Evolutionary conservation across 2,113 vertebrate genomes (phyloP).

Genomic region (Aphyosemion australe): DNA sequence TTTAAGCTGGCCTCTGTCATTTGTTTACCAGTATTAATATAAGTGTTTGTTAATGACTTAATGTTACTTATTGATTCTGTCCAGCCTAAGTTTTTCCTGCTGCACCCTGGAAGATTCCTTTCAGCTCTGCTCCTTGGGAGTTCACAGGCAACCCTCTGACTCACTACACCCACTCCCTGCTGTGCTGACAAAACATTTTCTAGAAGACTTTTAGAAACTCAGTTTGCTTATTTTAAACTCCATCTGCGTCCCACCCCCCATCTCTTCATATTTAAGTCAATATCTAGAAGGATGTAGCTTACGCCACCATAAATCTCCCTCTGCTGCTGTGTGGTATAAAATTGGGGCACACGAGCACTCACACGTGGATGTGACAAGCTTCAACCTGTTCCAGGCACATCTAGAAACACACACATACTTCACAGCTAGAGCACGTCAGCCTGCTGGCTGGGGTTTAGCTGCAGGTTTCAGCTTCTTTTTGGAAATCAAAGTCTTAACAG

Average conservation of each 20-base stretch:
- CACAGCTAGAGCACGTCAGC: slow-evolving; percentile 17
- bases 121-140: slow-evolving; percentile 15
- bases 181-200: slow-evolving; percentile 23
- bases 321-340: not conserved
- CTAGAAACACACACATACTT: slow-evolving; percentile 19
- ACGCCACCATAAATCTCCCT: slow-evolving; percentile 1
- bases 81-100: too few species aligned
- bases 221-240: not conserved
- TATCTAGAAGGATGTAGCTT: not conserved
- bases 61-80: too few species aligned
- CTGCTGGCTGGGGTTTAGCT: too few species aligned
- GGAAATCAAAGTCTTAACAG: not conserved
- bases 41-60: too few species aligned
- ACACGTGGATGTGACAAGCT: slow-evolving; percentile 33
- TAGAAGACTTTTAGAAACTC: slow-evolving; percentile 2
- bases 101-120: slow-evolving; percentile 14
- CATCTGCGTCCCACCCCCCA: not conserved
- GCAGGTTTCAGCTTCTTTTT: too few species aligned
- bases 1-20: too few species aligned
- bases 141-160: slow-evolving; percentile 42
- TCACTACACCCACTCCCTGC: slow-evolving; percentile 41
- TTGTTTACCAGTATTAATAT: too few species aligned
- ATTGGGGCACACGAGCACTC: slow-evolving; percentile 6
- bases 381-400: slow-evolving; percentile 18
- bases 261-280: slow-evolving; percentile 4